Conservation (phyloP, 2,113 vertebrate species). For the Orcinus orca region DNA sequence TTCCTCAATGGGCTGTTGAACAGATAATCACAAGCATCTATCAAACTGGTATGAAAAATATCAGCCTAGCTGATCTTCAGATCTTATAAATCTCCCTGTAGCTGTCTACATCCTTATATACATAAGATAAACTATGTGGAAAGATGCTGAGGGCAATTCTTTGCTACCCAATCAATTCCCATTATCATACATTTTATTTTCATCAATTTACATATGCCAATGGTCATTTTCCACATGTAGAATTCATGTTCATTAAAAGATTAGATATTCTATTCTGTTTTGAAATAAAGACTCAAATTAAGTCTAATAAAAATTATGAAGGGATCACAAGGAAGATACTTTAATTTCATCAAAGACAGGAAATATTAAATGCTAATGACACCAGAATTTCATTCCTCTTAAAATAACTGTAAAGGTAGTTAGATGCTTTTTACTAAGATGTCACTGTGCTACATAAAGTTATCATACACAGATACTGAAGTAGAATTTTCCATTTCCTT, state of each 20-base stretch:
- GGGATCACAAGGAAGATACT: neutral
- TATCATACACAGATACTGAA: neutral
- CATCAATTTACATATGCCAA: neutral
- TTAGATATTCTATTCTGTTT: neutral
- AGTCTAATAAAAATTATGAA: neutral
- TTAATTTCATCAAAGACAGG: conserved; percentile 10
- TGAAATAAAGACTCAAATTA: conserved; percentile 30
- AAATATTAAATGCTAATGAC: neutral
- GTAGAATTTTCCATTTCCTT: neutral
- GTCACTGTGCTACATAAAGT: neutral
- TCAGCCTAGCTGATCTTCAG: neutral
- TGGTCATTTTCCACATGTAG: neutral
- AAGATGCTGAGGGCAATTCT: neutral
- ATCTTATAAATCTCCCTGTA: neutral
- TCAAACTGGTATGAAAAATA: conserved; percentile 13
- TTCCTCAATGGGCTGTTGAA: conserved; percentile 29
- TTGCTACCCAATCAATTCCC: neutral
- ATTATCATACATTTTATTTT: neutral
- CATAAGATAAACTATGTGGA: neutral
- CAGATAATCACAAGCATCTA: conserved; percentile 41
- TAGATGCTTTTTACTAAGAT: neutral
- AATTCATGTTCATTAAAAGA: conserved; percentile 4
- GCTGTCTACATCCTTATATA: neutral
- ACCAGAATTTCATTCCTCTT: neutral
- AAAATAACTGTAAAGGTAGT: neutral